phyloP scores from a whole-genome alignment of 2,113 vertebrate genomes.

The Sapayoa aenigma region DNA sequence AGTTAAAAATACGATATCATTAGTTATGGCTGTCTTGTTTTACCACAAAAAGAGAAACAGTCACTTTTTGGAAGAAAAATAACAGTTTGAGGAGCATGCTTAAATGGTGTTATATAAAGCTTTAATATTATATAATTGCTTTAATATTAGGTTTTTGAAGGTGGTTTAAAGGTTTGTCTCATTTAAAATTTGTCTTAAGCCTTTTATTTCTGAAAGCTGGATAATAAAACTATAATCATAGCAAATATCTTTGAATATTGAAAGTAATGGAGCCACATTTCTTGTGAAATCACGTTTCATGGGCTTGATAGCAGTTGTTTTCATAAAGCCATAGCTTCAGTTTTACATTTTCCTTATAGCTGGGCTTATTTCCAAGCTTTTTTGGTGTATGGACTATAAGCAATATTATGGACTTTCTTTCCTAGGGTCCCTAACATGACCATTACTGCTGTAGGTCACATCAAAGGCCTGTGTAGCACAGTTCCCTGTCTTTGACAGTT shows the following conservation, averaged over 20 bases:
- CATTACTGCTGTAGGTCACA: neutral
- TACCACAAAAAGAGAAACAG: neutral
- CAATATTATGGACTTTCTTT: neutral
- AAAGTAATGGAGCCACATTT: neutral
- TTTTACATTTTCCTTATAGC: neutral
- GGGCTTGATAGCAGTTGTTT: neutral
- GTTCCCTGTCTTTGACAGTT: neutral
- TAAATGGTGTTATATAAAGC: neutral
- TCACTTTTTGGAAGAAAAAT: neutral
- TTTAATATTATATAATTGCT: too few relatives aligned
- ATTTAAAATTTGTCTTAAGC: neutral
- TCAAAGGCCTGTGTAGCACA: neutral
- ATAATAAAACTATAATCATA: neutral
- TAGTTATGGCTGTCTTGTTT: neutral
- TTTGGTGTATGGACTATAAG: neutral
- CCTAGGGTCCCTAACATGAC: neutral
- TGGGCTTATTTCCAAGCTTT: neutral
- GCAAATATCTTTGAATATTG: neutral
- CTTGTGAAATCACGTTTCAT: neutral
- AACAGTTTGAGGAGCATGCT: neutral
- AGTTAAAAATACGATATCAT: neutral
- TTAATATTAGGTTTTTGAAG: neutral
- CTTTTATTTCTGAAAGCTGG: neutral
- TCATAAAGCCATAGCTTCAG: neutral
- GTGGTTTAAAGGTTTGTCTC: neutral